These are phyloP conservation scores for Ceratitis capitata DNA, from an alignment of 1,140 invertebrate genomes.

Conservation along the genomic window DNA sequence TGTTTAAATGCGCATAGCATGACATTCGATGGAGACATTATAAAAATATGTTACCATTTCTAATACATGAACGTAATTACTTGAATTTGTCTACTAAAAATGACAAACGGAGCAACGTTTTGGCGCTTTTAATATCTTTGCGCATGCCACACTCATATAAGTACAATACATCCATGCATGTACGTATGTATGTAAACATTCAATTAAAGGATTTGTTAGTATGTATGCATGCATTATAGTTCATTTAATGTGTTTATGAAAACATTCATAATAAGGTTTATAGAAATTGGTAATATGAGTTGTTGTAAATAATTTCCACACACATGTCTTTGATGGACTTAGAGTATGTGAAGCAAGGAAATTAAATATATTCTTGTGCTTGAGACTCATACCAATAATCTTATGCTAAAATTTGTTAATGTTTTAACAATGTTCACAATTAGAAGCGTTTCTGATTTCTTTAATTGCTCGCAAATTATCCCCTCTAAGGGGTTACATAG, in stretches of 20 bases:
- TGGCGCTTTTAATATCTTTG: constrained; percentile 26
- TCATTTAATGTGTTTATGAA: neutral
- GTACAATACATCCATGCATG: neutral
- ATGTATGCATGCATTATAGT: neutral
- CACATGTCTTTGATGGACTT: neutral
- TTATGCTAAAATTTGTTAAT: no score
- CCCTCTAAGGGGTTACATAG: no score
- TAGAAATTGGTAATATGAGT: neutral
- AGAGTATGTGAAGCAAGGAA: neutral
- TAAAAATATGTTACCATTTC: constrained; percentile 41
- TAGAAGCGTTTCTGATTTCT: no score
- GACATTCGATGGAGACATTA: constrained; percentile 42
- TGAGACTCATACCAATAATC: no score
- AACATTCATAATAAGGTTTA: neutral
- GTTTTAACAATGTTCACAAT: no score
- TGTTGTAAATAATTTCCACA: neutral
- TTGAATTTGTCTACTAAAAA: constrained; percentile 23
- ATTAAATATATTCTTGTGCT: no score
- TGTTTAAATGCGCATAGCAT: neutral
- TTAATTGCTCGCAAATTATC: no score
- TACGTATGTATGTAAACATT: neutral
- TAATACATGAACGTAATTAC: constrained; percentile 14
- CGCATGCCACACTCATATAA: no score
- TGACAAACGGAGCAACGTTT: constrained; percentile 10
- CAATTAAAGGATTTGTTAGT: neutral